phyloP scores from a whole-genome alignment of 2,888 invertebrate genomes.

The Dioctria linearis region DNA sequence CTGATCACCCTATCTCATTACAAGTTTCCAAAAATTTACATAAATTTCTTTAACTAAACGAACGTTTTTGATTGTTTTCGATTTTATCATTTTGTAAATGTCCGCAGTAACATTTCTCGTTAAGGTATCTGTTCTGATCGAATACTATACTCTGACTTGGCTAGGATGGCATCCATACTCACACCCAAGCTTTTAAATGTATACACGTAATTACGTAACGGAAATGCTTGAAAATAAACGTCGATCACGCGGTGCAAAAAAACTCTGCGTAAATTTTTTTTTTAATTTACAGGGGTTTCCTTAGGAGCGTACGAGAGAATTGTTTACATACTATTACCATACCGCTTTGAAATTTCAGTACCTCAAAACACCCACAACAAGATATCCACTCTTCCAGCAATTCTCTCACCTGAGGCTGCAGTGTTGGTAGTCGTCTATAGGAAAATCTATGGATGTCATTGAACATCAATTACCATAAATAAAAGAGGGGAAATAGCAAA shows the following conservation, averaged over 20 bases:
- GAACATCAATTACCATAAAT: constrained; percentile 52
- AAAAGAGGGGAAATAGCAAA: constrained; percentile 38
- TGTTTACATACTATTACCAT: constrained; percentile 49
- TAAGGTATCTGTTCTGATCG: too few species aligned
- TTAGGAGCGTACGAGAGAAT: constrained; percentile 7
- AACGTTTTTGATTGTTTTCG: too few species aligned
- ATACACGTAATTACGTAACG: constrained; percentile 20
- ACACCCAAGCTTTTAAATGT: background rate
- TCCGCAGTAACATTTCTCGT: too few species aligned
- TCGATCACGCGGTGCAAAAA: constrained; percentile 46
- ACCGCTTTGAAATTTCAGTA: constrained; percentile 13
- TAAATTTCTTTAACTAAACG: too few species aligned
- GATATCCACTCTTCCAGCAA: background rate
- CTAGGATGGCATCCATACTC: background rate
- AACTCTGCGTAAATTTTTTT: constrained; percentile 26
- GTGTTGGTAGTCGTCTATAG: constrained; percentile 7
- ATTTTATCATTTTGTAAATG: too few species aligned
- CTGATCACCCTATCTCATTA: too few species aligned
- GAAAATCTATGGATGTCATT: constrained; percentile 46
- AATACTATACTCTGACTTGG: background rate
- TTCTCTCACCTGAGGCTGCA: constrained; percentile 6
- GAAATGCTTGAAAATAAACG: constrained; percentile 30
- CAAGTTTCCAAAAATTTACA: too few species aligned
- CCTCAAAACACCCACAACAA: background rate
- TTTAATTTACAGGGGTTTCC: too few species aligned